Evolutionary conservation across 53 echinoderm and acorn worm genomes (phyloP).

Genomic region (Arbacia lixula): DNA sequence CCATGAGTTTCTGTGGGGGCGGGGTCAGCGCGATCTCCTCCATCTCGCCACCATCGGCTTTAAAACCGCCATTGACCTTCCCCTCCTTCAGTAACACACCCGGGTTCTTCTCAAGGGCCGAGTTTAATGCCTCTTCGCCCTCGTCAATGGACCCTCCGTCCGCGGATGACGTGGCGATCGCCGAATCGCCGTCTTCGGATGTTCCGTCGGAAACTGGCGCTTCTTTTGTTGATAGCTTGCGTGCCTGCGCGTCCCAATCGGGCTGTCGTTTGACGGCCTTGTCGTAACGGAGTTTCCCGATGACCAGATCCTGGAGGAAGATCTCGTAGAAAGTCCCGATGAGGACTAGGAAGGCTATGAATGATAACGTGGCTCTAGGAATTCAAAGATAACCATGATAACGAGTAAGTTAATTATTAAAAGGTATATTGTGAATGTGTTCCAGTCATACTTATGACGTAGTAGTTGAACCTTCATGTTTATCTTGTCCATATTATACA

Average conservation of each 20-base stretch:
- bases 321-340: constrained; percentile 16
- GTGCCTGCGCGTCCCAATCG: not conserved
- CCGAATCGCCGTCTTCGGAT: not conserved
- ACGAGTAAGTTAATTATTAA: too few species aligned
- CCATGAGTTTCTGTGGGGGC: not conserved
- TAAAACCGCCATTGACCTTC: constrained; percentile 4
- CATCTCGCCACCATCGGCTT: not conserved
- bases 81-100: too few species aligned
- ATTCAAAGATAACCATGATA: not conserved
- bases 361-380: not conserved
- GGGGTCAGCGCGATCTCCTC: not conserved
- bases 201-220: not conserved
- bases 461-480: too few species aligned
- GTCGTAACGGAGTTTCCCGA: not conserved
- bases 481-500: too few species aligned
- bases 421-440: too few species aligned
- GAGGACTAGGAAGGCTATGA: constrained; percentile 20
- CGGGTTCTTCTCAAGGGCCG: not conserved
- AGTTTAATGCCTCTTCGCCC: not conserved
- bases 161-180: constrained; percentile 7
- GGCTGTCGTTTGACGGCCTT: not conserved
- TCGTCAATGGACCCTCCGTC: not conserved
- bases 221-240: not conserved
- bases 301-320: constrained; percentile 7
- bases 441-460: too few species aligned